Percentiles rank a stretch among this genome's conserved stretches.
phyloP scores from a whole-genome alignment of 2,113 vertebrate species.

The Trichomycterus rosablanca region DNA sequence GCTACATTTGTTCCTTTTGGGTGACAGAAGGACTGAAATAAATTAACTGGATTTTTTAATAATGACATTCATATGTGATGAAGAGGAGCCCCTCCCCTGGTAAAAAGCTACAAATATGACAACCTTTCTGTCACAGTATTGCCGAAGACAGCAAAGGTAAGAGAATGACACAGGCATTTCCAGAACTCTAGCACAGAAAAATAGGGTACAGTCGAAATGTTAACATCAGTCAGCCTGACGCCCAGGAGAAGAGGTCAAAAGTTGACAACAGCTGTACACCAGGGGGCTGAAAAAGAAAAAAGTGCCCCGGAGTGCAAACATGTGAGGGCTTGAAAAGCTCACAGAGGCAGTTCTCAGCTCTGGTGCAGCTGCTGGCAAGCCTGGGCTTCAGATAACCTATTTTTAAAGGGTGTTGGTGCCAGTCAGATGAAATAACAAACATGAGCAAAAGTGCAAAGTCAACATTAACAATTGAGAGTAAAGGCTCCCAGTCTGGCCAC shows the following conservation, averaged over 20 bases:
- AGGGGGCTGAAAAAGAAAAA: slow-evolving; percentile 46
- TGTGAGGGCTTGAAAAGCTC: slow-evolving; percentile 19
- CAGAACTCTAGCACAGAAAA: slow-evolving; percentile 43
- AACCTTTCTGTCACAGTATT: slow-evolving; percentile 42
- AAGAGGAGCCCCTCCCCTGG: slow-evolving; percentile 15
- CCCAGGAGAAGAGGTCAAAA: slow-evolving; percentile 37
- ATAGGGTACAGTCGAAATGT: slow-evolving; percentile 40
- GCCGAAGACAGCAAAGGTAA: slow-evolving; percentile 47
- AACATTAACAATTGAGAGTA: slow-evolving; percentile 42
- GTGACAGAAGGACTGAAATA: slow-evolving; percentile 25
- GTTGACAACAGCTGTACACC: slow-evolving; percentile 21
- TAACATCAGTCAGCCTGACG: slow-evolving; percentile 16
- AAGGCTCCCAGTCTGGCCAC: slow-evolving; percentile 26
- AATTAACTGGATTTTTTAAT: slow-evolving; percentile 28
- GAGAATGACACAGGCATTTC: slow-evolving; percentile 48
- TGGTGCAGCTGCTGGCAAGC: slow-evolving; percentile 22
- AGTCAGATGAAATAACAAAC: slow-evolving; percentile 57
- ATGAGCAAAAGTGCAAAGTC: slow-evolving; percentile 73
- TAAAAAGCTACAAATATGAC: slow-evolving; percentile 55
- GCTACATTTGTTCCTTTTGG: slow-evolving; percentile 32
- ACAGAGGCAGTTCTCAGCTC: slow-evolving; percentile 46
- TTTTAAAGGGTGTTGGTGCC: slow-evolving; percentile 46
- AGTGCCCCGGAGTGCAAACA: slow-evolving; percentile 54
- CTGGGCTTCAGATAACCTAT: slow-evolving; percentile 49
- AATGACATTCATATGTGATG: slow-evolving; percentile 63